Evolutionary conservation across 2,888 invertebrate genomes (phyloP), one percentile per base, ranked within the genome.

Genomic region (Macropis europaea): DNA sequence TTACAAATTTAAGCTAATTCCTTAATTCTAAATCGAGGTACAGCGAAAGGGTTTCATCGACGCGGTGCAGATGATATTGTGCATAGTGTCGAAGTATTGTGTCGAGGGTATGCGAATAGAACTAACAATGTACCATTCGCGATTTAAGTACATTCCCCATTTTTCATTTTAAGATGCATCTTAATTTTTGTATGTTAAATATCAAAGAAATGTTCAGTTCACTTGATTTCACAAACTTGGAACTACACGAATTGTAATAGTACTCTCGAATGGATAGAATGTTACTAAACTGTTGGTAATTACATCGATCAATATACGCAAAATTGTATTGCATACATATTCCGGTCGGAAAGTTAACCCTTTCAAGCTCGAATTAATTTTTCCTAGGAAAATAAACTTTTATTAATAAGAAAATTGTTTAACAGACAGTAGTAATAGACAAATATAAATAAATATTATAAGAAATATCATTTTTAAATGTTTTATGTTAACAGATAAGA

Each of bases 1-100:
- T 84, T 84, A 86, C 82, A 84, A 84, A 84, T 80, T 79, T 64
- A 77, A 81, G 52, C 67, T 80, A 62, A 42, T 60, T 17, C 7
- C 48, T 80, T 73, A 73, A 64, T 60, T 60, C 71, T 78, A 79
- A 52, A 42, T 67, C 34, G 66, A 81, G 69, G 50, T 69, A 79
- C 63, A 67, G 67, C 43, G 54, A 70, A 50, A 75, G 45, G 43
- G 34, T 48, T 70, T n/a, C 24, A 17, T 72, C 19, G 48, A 76
- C n/a, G 59, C 24, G 43, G 63, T 69, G 62, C 66, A 53, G 19
- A 72, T 59, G 67, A 28, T 71, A 48, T 47, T 59, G 73, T 78
- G 76, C 72, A 74, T 61, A 63, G 36, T 63, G 56, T 54, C 11
- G 9, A 43, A 28, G 28, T 34, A 73, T 56, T 15, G 19, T 52